Conservation (phyloP, 1,140 invertebrate species). For the Halyomorpha halys region DNA sequence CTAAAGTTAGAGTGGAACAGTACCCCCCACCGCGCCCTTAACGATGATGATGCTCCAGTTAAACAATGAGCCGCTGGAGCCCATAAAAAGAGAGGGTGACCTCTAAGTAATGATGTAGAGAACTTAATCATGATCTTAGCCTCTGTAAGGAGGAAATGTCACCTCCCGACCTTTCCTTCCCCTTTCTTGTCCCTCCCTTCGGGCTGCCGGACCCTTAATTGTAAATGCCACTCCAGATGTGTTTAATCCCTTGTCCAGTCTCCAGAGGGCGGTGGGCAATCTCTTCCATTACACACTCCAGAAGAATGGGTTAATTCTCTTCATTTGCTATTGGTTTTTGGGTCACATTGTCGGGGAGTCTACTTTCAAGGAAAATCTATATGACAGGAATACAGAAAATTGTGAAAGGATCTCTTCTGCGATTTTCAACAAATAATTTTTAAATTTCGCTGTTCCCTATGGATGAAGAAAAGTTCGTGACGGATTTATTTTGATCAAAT, state of each 20-base stretch:
- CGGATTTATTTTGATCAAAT: no score
- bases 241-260: background rate
- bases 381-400: no score
- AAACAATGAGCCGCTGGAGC: background rate
- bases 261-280: background rate
- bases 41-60: constrained; percentile 5
- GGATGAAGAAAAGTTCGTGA: no score
- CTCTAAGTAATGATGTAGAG: constrained; percentile 20
- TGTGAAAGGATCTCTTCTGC: no score
- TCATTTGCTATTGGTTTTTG: no score
- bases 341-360: no score
- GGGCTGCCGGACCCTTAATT: background rate
- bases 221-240: constrained; percentile 7
- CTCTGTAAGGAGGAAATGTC: constrained; percentile 6
- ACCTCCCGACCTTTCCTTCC: background rate
- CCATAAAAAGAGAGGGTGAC: background rate
- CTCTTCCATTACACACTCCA: no score
- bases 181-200: background rate
- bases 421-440: no score
- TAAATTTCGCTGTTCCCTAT: no score
- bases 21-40: background rate
- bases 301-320: no score
- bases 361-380: no score
- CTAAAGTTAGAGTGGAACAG: background rate
- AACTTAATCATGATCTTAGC: constrained; percentile 12